These are phyloP conservation scores for Germaria angustata DNA, from an alignment of 2,888 invertebrate genomes.

Conservation along the genomic window DNA sequence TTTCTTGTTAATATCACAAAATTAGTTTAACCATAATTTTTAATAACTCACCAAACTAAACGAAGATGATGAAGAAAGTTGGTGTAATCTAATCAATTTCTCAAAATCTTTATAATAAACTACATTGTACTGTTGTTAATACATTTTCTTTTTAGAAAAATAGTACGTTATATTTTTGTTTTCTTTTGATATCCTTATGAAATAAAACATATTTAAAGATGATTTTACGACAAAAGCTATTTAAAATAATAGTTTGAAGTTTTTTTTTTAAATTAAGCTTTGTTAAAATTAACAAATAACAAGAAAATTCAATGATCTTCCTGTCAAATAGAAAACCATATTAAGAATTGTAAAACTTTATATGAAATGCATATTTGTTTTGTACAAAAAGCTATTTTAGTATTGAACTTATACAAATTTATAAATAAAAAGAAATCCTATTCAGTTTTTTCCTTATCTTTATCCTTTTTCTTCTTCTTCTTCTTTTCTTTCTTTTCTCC, in stretches of 20 bases:
- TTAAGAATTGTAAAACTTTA: slow-evolving; percentile 26
- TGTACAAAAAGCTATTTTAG: not conserved
- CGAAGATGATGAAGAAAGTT: too few relatives aligned
- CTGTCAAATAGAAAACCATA: slow-evolving; percentile 4
- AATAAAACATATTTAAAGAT: slow-evolving; percentile 60
- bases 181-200: slow-evolving; percentile 56
- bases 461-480: slow-evolving; percentile 89
- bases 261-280: slow-evolving; percentile 8
- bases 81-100: too few relatives aligned
- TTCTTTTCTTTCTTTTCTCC: slow-evolving; percentile 83
- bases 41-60: too few relatives aligned
- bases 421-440: slow-evolving; percentile 18
- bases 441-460: slow-evolving; percentile 82
- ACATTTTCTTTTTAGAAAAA: slow-evolving; percentile 40
- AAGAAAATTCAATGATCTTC: not conserved
- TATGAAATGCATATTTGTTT: slow-evolving; percentile 53
- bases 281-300: slow-evolving; percentile 42
- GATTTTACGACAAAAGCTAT: slow-evolving; percentile 39
- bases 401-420: slow-evolving; percentile 25
- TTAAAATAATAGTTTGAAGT: slow-evolving; percentile 53
- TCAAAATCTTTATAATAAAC: too few relatives aligned
- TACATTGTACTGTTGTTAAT: too few relatives aligned
- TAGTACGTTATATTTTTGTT: slow-evolving; percentile 31
- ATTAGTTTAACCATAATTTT: too few relatives aligned
- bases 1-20: too few relatives aligned